Base-by-base conservation (phyloP, 1,140 invertebrate genomes). In the Musca domestica region DNA sequence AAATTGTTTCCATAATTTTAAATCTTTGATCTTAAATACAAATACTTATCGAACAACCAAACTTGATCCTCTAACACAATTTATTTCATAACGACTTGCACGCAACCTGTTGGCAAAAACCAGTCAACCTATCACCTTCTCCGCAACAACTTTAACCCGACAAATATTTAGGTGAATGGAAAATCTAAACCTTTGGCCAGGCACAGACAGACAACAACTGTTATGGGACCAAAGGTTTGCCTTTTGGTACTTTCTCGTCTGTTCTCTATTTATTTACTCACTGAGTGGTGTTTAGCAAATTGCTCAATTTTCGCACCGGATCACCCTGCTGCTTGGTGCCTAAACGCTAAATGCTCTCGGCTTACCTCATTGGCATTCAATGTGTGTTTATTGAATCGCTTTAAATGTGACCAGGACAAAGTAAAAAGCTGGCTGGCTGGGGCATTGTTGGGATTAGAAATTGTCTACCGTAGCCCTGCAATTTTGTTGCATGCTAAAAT, bases 401-500 rank as follows among this genome's bases (percentile, higher is more conserved):
- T 61, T 61, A 61, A 61, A 61, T 61, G 56, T 61, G 56, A 61
- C 56, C 56, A 61, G 56, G 56, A 6, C 27, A 61, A 58, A 58
- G 30, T 15, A 22, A 19, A 51, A n/a, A n/a, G n/a, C n/a, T 41
- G 12, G 34, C 34, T 12, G 27, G 27, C 27, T 3, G 27, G 3
- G 9, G 27, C 27, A 3, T 30, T 30, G 27, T 30, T 30, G 27
- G 27, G 27, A 30, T 4, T 30, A 9, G 12, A 41, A 41, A 41
- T 41, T 41, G 34, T 12, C 34, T 30, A 30, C 27, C 27, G 5
- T 10, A 34, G 56, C 56, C n/a, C 54, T 58, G 48, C 12, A 51
- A 12, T 30, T 9, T 27, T 3, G 12, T 61, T 61, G 56, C 56
- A 61, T 61, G 54, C 30, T 30, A 12, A 58, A 20, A 15, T 7